phyloP scores from a whole-genome alignment of 2,888 invertebrate species.

The Melanotus villosus region DNA sequence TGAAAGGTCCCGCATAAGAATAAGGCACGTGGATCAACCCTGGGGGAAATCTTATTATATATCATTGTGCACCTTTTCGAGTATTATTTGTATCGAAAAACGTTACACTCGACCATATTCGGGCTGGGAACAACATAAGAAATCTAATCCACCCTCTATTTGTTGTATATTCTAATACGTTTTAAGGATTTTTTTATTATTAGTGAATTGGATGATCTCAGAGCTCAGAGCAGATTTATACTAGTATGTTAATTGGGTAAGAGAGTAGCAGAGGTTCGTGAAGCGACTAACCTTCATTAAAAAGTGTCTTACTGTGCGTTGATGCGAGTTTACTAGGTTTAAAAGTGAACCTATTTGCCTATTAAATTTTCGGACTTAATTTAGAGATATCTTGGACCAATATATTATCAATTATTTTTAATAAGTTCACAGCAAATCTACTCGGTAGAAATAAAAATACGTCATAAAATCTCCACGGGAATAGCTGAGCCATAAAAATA shows the following conservation, averaged over 20 bases:
- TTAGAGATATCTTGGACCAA: not conserved
- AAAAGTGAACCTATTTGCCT: not conserved
- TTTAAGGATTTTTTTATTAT: not conserved
- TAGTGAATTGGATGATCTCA: not conserved
- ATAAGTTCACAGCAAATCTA: no score
- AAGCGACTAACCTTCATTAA: slow-evolving; percentile 44
- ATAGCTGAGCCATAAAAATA: no score
- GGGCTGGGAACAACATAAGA: slow-evolving; percentile 10
- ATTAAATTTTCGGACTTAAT: slow-evolving; percentile 3
- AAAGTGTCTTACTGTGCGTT: slow-evolving; percentile 50
- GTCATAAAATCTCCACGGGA: no score
- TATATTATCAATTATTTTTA: no score
- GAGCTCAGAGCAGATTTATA: slow-evolving; percentile 44
- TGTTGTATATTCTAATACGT: slow-evolving; percentile 13
- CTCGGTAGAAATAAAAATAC: no score
- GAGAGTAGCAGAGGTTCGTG: slow-evolving; percentile 38
- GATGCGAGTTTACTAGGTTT: slow-evolving; percentile 39
- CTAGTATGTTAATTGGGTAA: slow-evolving; percentile 53
- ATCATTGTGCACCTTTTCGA: slow-evolving; percentile 56
- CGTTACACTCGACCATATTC: slow-evolving; percentile 56
- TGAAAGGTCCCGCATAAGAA: slow-evolving; percentile 64
- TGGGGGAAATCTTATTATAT: slow-evolving; percentile 63
- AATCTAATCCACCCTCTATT: slow-evolving; percentile 48
- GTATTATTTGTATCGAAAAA: slow-evolving; percentile 58
- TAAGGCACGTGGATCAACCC: slow-evolving; percentile 65